Percentiles rank a stretch among this genome's conserved stretches.
Conservation (phyloP, 2,113 vertebrate genomes). For the Gorilla gorilla region DNA sequence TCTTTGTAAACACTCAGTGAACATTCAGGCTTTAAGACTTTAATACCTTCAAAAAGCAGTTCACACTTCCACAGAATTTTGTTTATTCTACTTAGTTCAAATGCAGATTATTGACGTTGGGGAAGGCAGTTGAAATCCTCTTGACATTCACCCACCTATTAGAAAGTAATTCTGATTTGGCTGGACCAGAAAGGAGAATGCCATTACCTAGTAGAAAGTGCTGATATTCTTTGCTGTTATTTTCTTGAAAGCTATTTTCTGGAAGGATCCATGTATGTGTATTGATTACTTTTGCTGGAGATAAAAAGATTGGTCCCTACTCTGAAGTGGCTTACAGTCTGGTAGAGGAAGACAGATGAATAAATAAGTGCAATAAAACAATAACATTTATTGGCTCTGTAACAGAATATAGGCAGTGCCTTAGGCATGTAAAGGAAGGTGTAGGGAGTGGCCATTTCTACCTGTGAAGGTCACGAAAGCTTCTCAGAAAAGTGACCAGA, state of each 20-base stretch:
- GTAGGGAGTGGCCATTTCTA: background rate
- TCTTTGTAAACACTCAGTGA: background rate
- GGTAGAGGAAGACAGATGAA: background rate
- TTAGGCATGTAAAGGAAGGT: too few relatives aligned
- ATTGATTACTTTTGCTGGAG: background rate
- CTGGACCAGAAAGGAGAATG: background rate
- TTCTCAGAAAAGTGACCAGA: background rate
- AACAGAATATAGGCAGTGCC: background rate
- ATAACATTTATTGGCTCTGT: background rate
- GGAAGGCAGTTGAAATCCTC: background rate
- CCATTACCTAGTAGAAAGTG: background rate
- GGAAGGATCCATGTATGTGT: background rate
- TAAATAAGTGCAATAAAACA: background rate
- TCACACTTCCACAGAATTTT: constrained; percentile 36
- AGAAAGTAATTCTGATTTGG: background rate
- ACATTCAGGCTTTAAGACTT: background rate
- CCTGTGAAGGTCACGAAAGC: background rate
- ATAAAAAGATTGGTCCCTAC: background rate
- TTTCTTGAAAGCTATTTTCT: background rate
- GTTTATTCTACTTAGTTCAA: constrained; percentile 41
- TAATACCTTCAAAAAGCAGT: constrained; percentile 7
- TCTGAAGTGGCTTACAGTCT: background rate
- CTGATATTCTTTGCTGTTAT: background rate
- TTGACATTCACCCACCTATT: background rate
- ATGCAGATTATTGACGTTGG: background rate